Base-by-base conservation (phyloP, 2,113 vertebrate genomes). In the Bungarus multicinctus region DNA sequence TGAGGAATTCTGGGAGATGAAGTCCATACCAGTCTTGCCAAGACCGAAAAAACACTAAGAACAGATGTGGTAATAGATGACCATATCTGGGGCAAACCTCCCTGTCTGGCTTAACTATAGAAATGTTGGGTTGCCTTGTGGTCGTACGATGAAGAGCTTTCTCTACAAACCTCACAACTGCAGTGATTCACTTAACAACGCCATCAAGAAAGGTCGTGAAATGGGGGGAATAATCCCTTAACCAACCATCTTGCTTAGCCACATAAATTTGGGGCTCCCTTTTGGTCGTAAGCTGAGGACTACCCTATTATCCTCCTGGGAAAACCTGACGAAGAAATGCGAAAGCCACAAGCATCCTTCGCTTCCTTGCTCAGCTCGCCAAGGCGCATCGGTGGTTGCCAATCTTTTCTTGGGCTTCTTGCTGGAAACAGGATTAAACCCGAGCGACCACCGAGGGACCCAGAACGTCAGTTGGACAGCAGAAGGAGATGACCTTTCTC, bases 171-270 rank as follows among this genome's bases (percentile, higher is more conserved):
- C 1, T 60, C 58, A 27, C 25, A 25, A 11, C 12, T 69, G 64
- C 30, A n/a, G 30, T 1, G 30, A 5, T 16, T n/a, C 30, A 16
- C 4, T n/a, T 16, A n/a, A 69, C 11, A 5, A 16, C 64, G 3
- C 1, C 11, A 0, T 2, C 1, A 12, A 5, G 27, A 2, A 64
- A n/a, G 27, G 60, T 0, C 4, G 5, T 6, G 16, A n/a, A 69
- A 69, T 0, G 64, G 64, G 60, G 60, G 12, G 4, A 2, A 69
- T n/a, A n/a, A 11, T n/a, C 30, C 30, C 30, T 69, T 5, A n/a
- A n/a, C 5, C 12, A n/a, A 69, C 30, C 30, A 12, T 16, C 30
- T 16, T 2, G 4, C 30, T 34, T n/a, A 69, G 12, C 12, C 5
- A 0, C 12, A n/a, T 14, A n/a, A n/a, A 14, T 30, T 4, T 64